A percentile compares a stretch with the other conserved stretches of the same genome.
These are phyloP conservation scores for Thomomys bottae DNA, from an alignment of 2,113 vertebrate genomes.

Conservation along the genomic window DNA sequence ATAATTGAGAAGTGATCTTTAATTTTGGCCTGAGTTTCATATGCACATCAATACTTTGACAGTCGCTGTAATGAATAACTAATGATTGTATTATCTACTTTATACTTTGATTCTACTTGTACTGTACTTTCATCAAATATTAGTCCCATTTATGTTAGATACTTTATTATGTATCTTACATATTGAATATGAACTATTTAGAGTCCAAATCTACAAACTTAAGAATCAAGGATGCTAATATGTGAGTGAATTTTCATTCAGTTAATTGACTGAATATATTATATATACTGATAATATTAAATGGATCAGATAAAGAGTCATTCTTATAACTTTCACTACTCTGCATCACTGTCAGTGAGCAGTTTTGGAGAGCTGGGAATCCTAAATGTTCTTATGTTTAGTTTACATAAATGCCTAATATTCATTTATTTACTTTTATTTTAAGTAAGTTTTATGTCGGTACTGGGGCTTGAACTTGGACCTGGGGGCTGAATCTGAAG, in stretches of 20 bases:
- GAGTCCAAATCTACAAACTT: background rate
- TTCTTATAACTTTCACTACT: background rate
- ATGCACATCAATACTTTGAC: background rate
- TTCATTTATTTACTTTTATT: too few relatives aligned
- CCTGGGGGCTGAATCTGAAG: too few relatives aligned
- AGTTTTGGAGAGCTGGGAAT: background rate
- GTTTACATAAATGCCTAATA: background rate
- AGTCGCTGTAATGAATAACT: background rate
- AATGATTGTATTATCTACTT: background rate
- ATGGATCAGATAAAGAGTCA: background rate
- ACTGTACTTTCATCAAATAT: background rate
- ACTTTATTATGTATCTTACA: background rate
- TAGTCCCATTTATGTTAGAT: background rate
- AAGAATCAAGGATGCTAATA: background rate
- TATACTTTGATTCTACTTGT: background rate
- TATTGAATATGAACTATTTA: constrained; percentile 22
- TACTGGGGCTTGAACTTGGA: too few relatives aligned
- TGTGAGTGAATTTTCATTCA: background rate
- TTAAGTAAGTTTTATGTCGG: too few relatives aligned
- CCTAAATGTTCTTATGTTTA: background rate
- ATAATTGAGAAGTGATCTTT: background rate
- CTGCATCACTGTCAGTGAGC: background rate
- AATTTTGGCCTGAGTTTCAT: background rate
- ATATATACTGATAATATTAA: background rate
- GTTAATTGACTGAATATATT: background rate